Evolutionary conservation across 2,113 vertebrate species (phyloP), one percentile per base, ranked within the genome.

Genomic region (Montifringilla adamsi): DNA sequence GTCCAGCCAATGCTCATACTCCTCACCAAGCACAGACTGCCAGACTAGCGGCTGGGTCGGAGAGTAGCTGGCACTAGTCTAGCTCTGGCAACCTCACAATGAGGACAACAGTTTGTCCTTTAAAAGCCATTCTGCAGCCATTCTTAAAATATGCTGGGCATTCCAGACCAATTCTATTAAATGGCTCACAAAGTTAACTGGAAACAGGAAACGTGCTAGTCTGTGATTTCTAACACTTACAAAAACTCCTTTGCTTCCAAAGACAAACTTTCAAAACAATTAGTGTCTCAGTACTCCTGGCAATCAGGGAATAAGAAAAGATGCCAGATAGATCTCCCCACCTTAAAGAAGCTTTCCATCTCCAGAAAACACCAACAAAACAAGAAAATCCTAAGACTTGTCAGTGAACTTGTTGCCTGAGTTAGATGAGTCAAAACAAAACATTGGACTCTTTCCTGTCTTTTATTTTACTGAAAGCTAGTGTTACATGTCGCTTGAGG

Each of bases 401-500:
- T 47, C 55, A 89, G 60, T 46, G 33, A 79, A 7, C 16, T 75
- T 49, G 31, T 27, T 70, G 74, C 56, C 66, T 21, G 13, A 82
- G 8, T 43, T 66, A 55, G n/a, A 68, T 11, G 56, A 89, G 18
- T 28, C 3, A 30, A 84, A 31, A 53, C 31, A n/a, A 68, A 94
- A 43, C 17, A 56, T 0, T 74, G 2, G 1, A 28, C 37, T 79
- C 44, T 83, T 82, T 73, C 44, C 46, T 62, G 49, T 26, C 66
- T 87, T 64, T 68, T 68, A 56, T 76, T 91, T 95, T 82, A 69
- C 43, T 87, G 58, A 64, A 91, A 87, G 39, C 70, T 88, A 89
- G 47, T 18, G 52, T 49, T 85, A 89, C 26, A 3, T 35, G 62
- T 58, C 0, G 0, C 39, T 41, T 74, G 41, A 78, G 56, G 76